Evolutionary conservation across 2,888 invertebrate genomes (phyloP), one percentile per base, ranked within the genome.

Genomic region (Prosopocoilus inquinatus): DNA sequence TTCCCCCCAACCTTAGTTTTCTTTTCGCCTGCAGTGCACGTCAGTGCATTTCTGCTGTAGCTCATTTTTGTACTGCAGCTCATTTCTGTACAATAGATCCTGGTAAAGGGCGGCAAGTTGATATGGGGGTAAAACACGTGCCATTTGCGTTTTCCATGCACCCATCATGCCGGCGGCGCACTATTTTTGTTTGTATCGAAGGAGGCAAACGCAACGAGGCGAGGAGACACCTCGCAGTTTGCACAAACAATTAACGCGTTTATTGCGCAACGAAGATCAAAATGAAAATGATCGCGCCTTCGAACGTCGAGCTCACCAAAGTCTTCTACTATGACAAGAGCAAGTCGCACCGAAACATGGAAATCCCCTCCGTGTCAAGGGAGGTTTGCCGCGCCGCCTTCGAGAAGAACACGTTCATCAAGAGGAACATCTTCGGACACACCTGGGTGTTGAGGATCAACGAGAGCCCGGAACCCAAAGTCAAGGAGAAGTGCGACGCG

Each of bases 361-460:
- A 61, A 15, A 64, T 73, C 12, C 64, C 67, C 7, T 70, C 73
- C 9, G 69, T 74, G 49, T 70, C 70, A n/a, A 60, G 70, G 38
- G 71, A 72, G 57, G 62, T 68, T 20, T 39, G 36, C 45, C 48
- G 43, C 11, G 71, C 71, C 39, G 53, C 59, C 43, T 57, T 63
- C 46, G 68, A 70, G 53, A 67, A 61, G 52, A 70, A 71, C 50
- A 64, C 67, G 9, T 62, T 75, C 33, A 75, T 76, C 9, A 75
- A 72, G 60, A 71, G 67, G 53, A 75, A 75, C 50, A 63, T 76
- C 35, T 76, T 77, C 58, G 74, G 76, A 2, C 73, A 74, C 38
- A 67, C 67, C 58, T 76, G 76, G 75, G 72, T 76, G n/a, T 54
- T 76, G 55, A 73, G 71, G 58, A 70, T 77, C 32, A 76, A 76